These are phyloP conservation scores for Leptonema lineaticorne DNA, from an alignment of 1,140 invertebrate genomes.

Conservation along the genomic window DNA sequence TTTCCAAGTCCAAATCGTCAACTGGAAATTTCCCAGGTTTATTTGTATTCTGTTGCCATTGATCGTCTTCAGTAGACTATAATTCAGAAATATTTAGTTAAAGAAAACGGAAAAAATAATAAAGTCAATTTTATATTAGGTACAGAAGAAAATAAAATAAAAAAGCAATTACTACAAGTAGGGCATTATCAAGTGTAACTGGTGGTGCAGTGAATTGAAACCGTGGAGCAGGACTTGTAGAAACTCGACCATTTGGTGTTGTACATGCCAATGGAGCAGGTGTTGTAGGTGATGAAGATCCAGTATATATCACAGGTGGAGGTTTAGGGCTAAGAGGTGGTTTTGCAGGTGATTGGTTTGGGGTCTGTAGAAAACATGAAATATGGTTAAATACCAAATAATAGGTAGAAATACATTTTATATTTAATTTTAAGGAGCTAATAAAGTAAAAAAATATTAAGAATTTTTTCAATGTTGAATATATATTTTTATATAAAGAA, in stretches of 20 bases:
- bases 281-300: constrained; percentile 45
- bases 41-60: constrained; percentile 32
- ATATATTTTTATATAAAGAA: background rate
- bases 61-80: constrained; percentile 24
- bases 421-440: too few species aligned
- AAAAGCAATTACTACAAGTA: constrained; percentile 27
- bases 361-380: constrained; percentile 29
- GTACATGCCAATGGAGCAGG: constrained; percentile 46
- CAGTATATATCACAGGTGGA: constrained; percentile 10
- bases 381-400: background rate
- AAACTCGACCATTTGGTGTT: constrained; percentile 15
- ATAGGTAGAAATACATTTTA: too few species aligned
- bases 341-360: constrained; percentile 36
- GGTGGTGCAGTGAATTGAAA: constrained; percentile 38
- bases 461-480: background rate
- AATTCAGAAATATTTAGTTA: constrained; percentile 6
- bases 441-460: background rate
- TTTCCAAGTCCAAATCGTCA: constrained; percentile 50
- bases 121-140: background rate
- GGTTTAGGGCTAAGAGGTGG: constrained; percentile 37
- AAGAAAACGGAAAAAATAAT: background rate
- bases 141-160: background rate
- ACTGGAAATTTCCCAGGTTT: constrained; percentile 54
- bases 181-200: constrained; percentile 19
- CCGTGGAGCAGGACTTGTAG: constrained; percentile 34